phyloP scores from a whole-genome alignment of 2,113 vertebrate genomes.

The Furnarius figulus region DNA sequence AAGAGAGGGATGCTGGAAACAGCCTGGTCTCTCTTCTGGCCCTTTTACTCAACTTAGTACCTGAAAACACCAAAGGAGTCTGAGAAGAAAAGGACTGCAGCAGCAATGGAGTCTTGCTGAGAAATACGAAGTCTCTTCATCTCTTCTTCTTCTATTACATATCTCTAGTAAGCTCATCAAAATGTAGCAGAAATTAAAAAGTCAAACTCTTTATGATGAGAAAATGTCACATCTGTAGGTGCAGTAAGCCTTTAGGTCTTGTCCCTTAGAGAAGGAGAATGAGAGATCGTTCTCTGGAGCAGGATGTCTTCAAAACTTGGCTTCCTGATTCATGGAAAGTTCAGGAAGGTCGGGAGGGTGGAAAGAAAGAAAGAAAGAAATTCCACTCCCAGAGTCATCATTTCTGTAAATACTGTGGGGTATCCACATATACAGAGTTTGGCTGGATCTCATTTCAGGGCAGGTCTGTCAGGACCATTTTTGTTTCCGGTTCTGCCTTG shows the following conservation, averaged over 20 bases:
- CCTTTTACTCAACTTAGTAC: background rate
- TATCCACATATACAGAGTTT: background rate
- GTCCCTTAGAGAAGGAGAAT: background rate
- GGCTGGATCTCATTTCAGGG: background rate
- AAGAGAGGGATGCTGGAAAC: background rate
- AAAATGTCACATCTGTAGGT: background rate
- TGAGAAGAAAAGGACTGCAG: background rate
- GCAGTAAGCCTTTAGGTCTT: background rate
- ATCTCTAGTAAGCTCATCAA: background rate
- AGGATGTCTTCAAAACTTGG: background rate
- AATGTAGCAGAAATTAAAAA: background rate
- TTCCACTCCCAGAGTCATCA: background rate
- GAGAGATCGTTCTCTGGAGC: background rate
- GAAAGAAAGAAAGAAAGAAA: background rate
- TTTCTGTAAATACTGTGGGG: background rate
- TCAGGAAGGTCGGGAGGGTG: background rate
- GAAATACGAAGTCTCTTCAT: background rate
- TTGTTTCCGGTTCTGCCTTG: background rate
- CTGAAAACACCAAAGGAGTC: background rate
- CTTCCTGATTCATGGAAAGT: background rate
- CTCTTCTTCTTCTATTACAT: background rate
- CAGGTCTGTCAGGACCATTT: background rate
- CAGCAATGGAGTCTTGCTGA: background rate
- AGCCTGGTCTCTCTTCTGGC: background rate
- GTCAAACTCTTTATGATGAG: background rate